These are phyloP conservation scores for Mus caroli DNA, from an alignment of 2,797 vertebrate genomes.

Conservation along the genomic window DNA sequence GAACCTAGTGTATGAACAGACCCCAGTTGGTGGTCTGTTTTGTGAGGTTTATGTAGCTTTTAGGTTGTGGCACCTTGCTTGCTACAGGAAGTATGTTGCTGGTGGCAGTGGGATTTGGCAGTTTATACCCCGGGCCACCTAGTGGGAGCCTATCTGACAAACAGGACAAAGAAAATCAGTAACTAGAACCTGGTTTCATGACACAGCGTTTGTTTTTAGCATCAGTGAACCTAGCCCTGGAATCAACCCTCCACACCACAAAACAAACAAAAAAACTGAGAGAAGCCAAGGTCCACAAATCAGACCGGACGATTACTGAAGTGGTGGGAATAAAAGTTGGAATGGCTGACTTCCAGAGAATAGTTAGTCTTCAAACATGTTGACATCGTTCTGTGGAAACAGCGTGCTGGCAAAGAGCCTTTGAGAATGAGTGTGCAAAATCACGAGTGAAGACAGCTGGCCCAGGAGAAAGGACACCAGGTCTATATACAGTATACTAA, in stretches of 20 bases:
- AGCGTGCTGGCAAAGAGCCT: neutral
- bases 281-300: neutral
- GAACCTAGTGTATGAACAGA: neutral
- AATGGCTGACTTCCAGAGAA: neutral
- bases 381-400: neutral
- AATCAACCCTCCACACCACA: neutral
- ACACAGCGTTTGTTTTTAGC: neutral
- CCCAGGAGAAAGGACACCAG: neutral
- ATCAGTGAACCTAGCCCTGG: neutral
- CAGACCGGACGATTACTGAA: neutral
- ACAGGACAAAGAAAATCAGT: neutral
- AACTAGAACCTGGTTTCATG: neutral
- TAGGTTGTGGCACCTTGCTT: neutral
- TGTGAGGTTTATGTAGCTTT: neutral
- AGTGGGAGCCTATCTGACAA: neutral
- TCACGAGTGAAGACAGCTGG: too few relatives aligned
- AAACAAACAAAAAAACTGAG: neutral
- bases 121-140: neutral
- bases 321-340: neutral
- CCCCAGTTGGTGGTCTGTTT: neutral
- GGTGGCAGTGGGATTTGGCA: neutral
- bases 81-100: neutral
- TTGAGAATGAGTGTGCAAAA: neutral
- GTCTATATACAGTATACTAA: too few relatives aligned
- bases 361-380: too few relatives aligned